phyloP scores from a whole-genome alignment of 2,113 vertebrate species.

The Atractosteus spatula region DNA sequence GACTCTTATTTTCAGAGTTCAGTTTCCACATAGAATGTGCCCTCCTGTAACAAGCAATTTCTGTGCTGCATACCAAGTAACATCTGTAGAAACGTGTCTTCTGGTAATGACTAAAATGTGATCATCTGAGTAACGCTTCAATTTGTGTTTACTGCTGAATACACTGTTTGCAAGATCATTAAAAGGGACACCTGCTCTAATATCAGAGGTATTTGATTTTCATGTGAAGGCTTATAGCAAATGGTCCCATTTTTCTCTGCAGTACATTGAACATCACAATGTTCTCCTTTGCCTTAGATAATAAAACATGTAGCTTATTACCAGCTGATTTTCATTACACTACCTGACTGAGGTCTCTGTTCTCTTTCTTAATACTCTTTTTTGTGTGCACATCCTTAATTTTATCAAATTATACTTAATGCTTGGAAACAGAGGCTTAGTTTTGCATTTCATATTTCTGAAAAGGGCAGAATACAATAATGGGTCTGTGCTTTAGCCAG shows the following conservation, averaged over 20 bases:
- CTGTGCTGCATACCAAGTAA: neutral
- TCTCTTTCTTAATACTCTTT: neutral
- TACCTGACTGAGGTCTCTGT: constrained; percentile 1
- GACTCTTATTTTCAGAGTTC: neutral
- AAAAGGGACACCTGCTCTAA: constrained; percentile 49
- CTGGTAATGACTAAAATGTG: neutral
- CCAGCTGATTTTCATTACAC: neutral
- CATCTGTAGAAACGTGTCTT: neutral
- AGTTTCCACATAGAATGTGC: constrained; percentile 31
- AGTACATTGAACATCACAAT: no score
- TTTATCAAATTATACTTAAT: constrained; percentile 13
- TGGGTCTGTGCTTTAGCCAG: neutral
- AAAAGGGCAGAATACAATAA: neutral
- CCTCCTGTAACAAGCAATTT: neutral
- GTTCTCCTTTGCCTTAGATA: neutral
- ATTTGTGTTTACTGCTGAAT: constrained; percentile 42
- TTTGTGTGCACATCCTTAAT: neutral
- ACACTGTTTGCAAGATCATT: constrained; percentile 52
- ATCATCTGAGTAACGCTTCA: constrained; percentile 1
- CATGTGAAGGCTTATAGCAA: no score
- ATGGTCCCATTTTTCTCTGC: no score
- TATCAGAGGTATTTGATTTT: neutral
- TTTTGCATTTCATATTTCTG: constrained; percentile 18
- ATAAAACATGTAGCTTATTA: neutral
- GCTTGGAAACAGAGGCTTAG: neutral